phyloP scores from a whole-genome alignment of 2,797 vertebrate genomes.

The Ispidina lecontei region DNA sequence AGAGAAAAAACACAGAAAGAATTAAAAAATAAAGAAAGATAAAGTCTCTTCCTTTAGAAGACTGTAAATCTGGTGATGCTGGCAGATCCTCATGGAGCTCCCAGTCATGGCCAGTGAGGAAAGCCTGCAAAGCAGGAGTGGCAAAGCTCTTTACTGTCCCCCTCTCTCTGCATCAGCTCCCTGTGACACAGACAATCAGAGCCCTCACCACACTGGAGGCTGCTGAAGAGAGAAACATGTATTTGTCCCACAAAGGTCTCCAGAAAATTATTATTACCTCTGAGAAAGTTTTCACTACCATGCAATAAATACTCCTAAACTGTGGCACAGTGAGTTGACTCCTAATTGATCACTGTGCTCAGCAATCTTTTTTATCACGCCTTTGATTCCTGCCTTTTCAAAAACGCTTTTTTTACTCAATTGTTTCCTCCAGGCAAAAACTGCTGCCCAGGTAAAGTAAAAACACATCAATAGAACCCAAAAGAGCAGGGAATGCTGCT shows the following conservation, averaged over 20 bases:
- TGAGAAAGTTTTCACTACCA: background rate
- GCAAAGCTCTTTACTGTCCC: background rate
- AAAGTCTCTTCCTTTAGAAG: background rate
- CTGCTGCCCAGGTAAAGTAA: conserved; percentile 29
- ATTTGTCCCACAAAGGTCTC: background rate
- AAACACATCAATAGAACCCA: conserved; percentile 44
- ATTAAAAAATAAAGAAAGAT: background rate
- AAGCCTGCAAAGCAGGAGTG: background rate
- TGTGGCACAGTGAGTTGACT: background rate
- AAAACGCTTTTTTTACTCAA: background rate
- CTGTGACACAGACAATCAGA: background rate
- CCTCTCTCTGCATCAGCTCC: background rate
- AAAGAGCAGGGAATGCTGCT: conserved; percentile 3
- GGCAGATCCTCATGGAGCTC: background rate
- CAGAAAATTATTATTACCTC: background rate
- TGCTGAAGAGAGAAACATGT: background rate
- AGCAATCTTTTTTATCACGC: background rate
- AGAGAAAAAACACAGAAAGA: background rate
- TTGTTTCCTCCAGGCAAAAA: conserved; percentile 54
- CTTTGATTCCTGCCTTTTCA: conserved; percentile 46
- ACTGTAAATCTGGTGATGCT: background rate
- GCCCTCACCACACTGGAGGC: background rate
- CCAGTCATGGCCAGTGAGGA: background rate
- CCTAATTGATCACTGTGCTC: conserved; percentile 18
- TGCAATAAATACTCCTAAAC: background rate